Base-by-base conservation (phyloP, 2,113 vertebrate species). In the Dissostichus mawsoni region DNA sequence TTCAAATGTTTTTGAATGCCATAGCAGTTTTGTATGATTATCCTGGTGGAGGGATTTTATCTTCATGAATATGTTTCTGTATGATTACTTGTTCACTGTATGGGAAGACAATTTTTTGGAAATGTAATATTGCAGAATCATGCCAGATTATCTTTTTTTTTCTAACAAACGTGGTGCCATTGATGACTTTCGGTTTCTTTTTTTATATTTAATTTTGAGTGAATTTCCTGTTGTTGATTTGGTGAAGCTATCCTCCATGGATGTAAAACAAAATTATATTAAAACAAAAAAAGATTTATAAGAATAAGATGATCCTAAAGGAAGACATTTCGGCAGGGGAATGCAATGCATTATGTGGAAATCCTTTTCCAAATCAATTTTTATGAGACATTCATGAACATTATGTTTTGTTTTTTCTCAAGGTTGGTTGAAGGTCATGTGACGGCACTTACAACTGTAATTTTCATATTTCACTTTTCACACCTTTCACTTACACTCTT, bases 11-110 rank as follows among this genome's bases (percentile, higher is more conserved):
- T 92, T 89, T 93, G 94, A 95, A 96, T 95, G 96, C 97, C 97
- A 96, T 97, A 95, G 95, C 94, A 95, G 95, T 96, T 92, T 92
- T 90, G 85, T 92, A 91, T 86, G 71, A 86, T 92, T 93, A 90
- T 90, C 96, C 96, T 96, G 97, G 98, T 98, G 98, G 97, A 94
- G 98, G 98, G 96, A 95, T 96, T 98, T 92, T 97, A 97, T 97
- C 97, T 97, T 96, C 96, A 96, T 93, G 85, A 87, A 88, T 90
- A 92, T 93, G 89, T 92, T 90, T 91, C 84, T 89, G 89, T 94
- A 97, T 96, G 95, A 97, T 97, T 97, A 96, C 96, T 97, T 96
- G 96, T 94, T 94, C 96, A 97, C 96, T 97, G 98, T 97, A 97
- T 96, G 96, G 95, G 96, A 96, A 96, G 96, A 96, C 93, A 95